Conservation (phyloP, 2,113 vertebrate species). For the Eonycteris spelaea region DNA sequence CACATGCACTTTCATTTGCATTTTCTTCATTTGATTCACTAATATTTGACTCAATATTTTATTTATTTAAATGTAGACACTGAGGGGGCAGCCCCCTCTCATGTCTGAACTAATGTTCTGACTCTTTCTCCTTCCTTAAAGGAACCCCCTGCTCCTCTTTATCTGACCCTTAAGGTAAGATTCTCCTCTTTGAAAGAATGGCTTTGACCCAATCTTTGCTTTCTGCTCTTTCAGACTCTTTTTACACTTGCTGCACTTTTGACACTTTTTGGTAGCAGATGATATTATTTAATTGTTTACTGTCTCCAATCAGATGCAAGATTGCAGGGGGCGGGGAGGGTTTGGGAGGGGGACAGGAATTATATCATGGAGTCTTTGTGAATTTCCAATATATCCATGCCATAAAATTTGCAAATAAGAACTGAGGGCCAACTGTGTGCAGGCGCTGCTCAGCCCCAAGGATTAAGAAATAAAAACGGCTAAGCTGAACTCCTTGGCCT, state of each 20-base stretch:
- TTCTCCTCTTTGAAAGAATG: too few species aligned
- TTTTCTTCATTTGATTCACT: background rate
- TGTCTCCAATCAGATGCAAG: background rate
- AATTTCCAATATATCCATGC: background rate
- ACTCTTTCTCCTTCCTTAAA: conserved; percentile 32
- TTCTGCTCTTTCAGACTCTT: background rate
- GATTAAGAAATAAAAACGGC: background rate
- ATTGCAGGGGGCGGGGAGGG: accelerated
- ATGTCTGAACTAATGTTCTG: conserved; percentile 25
- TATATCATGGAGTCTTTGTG: background rate
- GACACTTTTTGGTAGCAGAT: background rate
- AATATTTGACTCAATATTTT: background rate
- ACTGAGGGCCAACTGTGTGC: background rate
- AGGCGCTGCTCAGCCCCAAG: background rate
- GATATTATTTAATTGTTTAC: background rate
- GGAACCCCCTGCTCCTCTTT: background rate
- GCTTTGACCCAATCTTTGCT: background rate
- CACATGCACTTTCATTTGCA: background rate
- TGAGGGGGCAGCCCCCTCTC: conserved; percentile 50
- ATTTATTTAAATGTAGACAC: background rate
- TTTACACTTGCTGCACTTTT: background rate
- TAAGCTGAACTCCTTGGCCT: background rate
- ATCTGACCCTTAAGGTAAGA: background rate
- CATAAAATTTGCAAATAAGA: background rate
- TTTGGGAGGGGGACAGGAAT: background rate